Evolutionary conservation across 2,113 vertebrate genomes (phyloP).

Genomic region (Rhabdomys dilectus): DNA sequence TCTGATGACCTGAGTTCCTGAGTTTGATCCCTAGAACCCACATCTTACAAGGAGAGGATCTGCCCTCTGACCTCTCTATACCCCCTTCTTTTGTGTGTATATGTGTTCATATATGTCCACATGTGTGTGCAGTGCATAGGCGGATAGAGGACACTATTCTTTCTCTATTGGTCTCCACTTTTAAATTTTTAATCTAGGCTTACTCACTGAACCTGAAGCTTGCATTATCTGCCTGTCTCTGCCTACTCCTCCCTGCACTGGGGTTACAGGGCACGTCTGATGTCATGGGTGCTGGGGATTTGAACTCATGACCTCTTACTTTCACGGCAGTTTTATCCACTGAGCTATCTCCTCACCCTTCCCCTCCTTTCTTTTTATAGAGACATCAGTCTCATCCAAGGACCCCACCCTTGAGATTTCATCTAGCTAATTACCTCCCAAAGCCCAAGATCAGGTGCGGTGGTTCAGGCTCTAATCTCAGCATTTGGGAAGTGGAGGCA

Average conservation of each 20-base stretch:
- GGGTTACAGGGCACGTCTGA: not conserved
- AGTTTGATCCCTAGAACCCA: not conserved
- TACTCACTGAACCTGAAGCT: not conserved
- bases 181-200: not conserved
- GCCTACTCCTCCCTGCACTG: not conserved
- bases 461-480: not conserved
- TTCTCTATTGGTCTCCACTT: not conserved
- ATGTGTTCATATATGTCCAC: not conserved
- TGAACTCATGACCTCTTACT: not conserved
- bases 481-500: not conserved
- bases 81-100: not conserved
- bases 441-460: not conserved
- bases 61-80: not conserved
- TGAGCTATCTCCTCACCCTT: too few species aligned
- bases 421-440: not conserved
- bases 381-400: not conserved
- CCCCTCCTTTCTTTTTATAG: not conserved
- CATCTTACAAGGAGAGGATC: not conserved
- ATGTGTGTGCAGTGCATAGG: not conserved
- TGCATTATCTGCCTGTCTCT: not conserved
- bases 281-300: not conserved
- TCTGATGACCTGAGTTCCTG: not conserved
- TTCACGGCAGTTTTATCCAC: not conserved
- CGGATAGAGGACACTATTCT: too few species aligned
- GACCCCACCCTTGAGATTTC: too few species aligned